Conservation (phyloP, 2,888 invertebrate species). For the Acanthococcus lagerstroemiae region DNA sequence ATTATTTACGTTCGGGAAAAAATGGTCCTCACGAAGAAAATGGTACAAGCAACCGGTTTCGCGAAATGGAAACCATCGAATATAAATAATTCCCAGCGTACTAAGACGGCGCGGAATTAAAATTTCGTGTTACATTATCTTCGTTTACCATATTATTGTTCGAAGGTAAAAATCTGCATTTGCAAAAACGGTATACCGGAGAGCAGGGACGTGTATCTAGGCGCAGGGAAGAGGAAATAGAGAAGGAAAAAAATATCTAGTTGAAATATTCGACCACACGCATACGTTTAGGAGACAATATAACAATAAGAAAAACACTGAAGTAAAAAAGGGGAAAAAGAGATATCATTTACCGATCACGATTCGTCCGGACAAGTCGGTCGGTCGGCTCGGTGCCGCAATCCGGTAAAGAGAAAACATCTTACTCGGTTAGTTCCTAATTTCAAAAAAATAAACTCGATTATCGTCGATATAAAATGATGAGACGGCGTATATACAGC, state of each 20-base stretch:
- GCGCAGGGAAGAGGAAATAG: not conserved
- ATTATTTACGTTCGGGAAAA: not conserved
- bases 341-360: slow-evolving; percentile 30
- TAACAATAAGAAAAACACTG: slow-evolving; percentile 6
- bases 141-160: not conserved
- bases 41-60: not conserved
- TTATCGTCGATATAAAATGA: not conserved
- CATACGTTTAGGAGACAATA: slow-evolving; percentile 11
- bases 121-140: not conserved
- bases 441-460: slow-evolving; percentile 3
- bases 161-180: not conserved
- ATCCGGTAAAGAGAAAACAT: slow-evolving; percentile 15
- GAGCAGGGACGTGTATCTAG: not conserved
- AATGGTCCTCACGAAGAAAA: not conserved
- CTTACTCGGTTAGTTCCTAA: slow-evolving; percentile 22
- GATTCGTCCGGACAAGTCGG: slow-evolving; percentile 21
- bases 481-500: not conserved
- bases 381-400: not conserved
- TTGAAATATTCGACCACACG: slow-evolving; percentile 30
- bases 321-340: slow-evolving; percentile 13
- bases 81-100: too few relatives aligned
- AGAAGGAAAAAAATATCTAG: slow-evolving; percentile 2
- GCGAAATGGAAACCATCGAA: not conserved
- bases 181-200: not conserved
- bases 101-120: not conserved